Evolutionary conservation across 2,888 invertebrate genomes (phyloP), one percentile per base, ranked within the genome.

Genomic region (Drosophila sordidula): DNA sequence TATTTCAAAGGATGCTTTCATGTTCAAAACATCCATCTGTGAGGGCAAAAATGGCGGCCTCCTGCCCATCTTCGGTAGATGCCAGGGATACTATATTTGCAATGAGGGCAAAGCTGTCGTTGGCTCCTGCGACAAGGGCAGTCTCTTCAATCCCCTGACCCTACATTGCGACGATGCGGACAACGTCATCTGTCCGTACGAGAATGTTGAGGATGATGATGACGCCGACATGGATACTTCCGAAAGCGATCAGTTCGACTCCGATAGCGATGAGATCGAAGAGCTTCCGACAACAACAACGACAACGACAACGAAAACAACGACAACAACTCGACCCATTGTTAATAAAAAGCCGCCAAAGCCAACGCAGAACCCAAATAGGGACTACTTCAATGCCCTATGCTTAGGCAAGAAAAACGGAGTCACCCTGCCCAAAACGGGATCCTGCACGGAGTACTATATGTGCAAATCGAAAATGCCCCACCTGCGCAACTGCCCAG

Each of bases 81-180:
- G 91, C 45, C 65, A 59, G 1, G 84, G 81, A 8, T 91, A 86
- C 29, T 82, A 85, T 14, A 67, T 90, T 5, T 91, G 91, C 32
- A 69, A 80, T 4, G 58, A 82, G 26, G 91, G 89, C 4, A 70
- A 54, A 4, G 83, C 89, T 16, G 59, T 84, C 12, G 75, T 80
- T 6, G 77, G 85, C 25, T 80, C 86, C 6, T 90, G 90, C 22
- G 87, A 83, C 3, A 41, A 44, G 5, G 63, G 63, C 6, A 81
- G 78, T 50, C 78, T 82, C 16, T 91, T 90, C 42, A 87, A 90
- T 70, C 58, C 80, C 0, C 54, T 51, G 4, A 70, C 73, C 3
- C 47, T 81, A 16, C 81, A 69, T 22, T 86, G 86, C 54, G 83
- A 87, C 25, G 54, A 69, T 50, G 70, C 79, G 0, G 32, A 59